Percentiles rank a stretch among this genome's conserved stretches.
Evolutionary conservation across 2,888 invertebrate genomes (phyloP).

Genomic region (Limulus polyphemus): DNA sequence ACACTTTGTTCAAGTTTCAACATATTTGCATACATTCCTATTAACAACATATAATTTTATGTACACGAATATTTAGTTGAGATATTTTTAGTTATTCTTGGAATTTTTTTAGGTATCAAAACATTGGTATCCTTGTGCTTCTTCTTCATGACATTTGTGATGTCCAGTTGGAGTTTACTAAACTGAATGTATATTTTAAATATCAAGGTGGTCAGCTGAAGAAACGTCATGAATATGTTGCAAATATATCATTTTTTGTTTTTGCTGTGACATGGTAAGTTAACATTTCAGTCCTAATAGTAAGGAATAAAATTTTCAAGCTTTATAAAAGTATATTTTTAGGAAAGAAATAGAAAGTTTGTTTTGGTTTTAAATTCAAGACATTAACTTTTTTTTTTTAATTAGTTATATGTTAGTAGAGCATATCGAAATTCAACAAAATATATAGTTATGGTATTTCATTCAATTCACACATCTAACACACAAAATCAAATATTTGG

Average conservation of each 20-base stretch:
- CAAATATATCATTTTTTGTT: conserved; percentile 27
- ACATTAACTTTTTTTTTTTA: too few species aligned
- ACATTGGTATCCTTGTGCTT: conserved; percentile 29
- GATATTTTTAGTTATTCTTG: neutral
- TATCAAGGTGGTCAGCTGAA: conserved; percentile 21
- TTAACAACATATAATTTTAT: too few species aligned
- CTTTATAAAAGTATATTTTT: too few species aligned
- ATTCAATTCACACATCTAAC: too few species aligned
- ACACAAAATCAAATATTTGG: too few species aligned
- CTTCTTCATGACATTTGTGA: conserved; percentile 31
- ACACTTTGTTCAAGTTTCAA: too few species aligned
- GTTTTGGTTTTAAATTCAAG: neutral
- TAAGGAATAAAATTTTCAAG: neutral
- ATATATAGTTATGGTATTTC: too few species aligned
- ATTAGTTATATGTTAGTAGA: too few species aligned
- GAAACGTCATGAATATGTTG: conserved; percentile 25
- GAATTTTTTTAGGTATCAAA: conserved; percentile 27
- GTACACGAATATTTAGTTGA: neutral
- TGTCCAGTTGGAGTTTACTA: conserved; percentile 30
- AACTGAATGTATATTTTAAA: conserved; percentile 31
- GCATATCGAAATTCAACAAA: too few species aligned
- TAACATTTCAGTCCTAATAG: neutral
- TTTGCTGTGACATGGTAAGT: conserved; percentile 30
- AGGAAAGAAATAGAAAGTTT: neutral
- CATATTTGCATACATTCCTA: too few species aligned